Evolutionary conservation across 53 echinoderm and acorn worm species (phyloP).

Genomic region (Crossaster papposus): DNA sequence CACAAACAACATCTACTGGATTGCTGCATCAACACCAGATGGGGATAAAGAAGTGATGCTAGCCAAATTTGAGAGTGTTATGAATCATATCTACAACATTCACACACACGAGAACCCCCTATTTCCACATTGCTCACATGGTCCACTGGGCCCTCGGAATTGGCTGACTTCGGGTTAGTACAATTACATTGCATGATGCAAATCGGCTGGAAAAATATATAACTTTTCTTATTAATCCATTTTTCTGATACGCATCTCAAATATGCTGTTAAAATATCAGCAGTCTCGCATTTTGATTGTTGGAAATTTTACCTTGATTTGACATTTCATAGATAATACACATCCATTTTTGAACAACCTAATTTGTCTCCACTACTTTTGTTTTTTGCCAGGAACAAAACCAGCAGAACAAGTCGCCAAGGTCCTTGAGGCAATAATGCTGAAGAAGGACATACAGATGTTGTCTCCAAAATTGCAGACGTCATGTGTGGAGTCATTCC

Average conservation of each 20-base stretch:
- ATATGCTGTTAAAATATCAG: no score
- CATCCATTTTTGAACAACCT: no score
- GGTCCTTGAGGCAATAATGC: background rate
- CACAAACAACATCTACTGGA: slow-evolving; percentile 39
- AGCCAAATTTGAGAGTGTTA: slow-evolving; percentile 35
- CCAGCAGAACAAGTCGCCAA: slow-evolving; percentile 1
- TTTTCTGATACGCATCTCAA: no score
- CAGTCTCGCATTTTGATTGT: no score
- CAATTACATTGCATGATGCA: background rate
- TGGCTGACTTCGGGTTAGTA: slow-evolving; percentile 34
- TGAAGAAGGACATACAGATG: slow-evolving; percentile 28
- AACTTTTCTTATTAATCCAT: no score
- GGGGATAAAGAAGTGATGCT: slow-evolving; percentile 36
- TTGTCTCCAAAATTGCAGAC: slow-evolving; percentile 36
- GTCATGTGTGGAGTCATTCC: slow-evolving; percentile 38
- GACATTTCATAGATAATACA: no score
- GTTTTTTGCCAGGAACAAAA: slow-evolving; percentile 37
- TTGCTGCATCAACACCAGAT: slow-evolving; percentile 30
- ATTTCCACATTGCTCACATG: slow-evolving; percentile 31
- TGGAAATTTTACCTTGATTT: no score
- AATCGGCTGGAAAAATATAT: no score
- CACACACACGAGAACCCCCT: slow-evolving; percentile 41
- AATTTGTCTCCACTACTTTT: background rate
- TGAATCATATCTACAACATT: slow-evolving; percentile 19
- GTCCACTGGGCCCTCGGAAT: background rate